A percentile compares a stretch with the other conserved stretches of the same genome.
Evolutionary conservation across 2,797 vertebrate species (phyloP).

Genomic region (Periparus ater): DNA sequence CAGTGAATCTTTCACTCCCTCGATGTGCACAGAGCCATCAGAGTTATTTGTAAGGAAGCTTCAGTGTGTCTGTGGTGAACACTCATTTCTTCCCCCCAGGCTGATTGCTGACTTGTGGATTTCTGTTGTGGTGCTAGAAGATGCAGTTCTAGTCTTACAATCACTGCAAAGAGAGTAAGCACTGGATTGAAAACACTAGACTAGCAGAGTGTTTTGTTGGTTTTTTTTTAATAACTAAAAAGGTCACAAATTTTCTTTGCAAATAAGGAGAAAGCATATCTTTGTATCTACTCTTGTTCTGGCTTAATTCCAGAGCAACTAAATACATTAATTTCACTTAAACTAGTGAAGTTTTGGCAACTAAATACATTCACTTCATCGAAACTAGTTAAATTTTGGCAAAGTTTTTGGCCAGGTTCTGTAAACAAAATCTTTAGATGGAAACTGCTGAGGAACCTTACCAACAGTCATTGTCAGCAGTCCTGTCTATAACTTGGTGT

Average conservation of each 20-base stretch:
- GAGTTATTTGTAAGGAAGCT: slow-evolving; percentile 16
- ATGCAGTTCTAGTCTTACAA: background rate
- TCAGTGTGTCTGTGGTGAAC: background rate
- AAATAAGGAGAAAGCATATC: background rate
- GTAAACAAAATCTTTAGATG: background rate
- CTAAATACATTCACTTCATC: background rate
- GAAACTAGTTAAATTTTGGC: background rate
- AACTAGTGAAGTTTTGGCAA: background rate
- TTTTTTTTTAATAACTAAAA: background rate
- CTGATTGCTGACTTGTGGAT: background rate
- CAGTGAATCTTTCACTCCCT: background rate
- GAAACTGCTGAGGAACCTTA: background rate
- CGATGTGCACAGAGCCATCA: background rate
- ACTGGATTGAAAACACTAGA: background rate
- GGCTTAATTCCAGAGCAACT: background rate
- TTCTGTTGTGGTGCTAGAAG: background rate
- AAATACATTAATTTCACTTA: background rate
- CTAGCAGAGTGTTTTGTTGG: background rate
- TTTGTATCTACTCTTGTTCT: background rate
- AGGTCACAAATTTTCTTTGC: background rate
- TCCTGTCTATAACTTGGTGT: background rate
- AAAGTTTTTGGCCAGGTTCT: background rate
- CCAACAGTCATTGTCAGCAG: background rate
- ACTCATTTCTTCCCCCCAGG: background rate
- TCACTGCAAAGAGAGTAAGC: background rate